These are phyloP conservation scores for Tenrec ecaudatus DNA, from an alignment of 2,113 vertebrate species.

Conservation along the genomic window DNA sequence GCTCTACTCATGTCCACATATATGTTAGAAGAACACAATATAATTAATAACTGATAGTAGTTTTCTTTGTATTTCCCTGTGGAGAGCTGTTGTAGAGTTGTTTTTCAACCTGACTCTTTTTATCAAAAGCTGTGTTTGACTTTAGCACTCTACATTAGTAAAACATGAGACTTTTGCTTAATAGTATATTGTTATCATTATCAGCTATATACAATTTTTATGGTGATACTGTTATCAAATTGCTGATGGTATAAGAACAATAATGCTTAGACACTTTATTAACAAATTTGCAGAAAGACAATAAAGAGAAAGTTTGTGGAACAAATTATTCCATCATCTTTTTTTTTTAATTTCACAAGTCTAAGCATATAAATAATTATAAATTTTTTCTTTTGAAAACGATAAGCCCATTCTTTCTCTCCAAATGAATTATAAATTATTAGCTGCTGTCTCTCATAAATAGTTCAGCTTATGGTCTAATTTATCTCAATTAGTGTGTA, in stretches of 20 bases:
- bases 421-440: conserved; percentile 69
- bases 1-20: no score
- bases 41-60: no score
- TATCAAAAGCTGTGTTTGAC: not conserved
- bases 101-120: not conserved
- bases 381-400: conserved; percentile 43
- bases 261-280: not conserved
- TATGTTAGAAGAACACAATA: no score
- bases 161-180: not conserved
- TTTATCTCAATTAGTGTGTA: conserved; percentile 68
- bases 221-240: not conserved
- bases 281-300: not conserved
- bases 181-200: not conserved
- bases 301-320: not conserved
- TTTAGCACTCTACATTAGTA: not conserved
- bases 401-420: conserved; percentile 32
- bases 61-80: not conserved
- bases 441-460: conserved; percentile 63
- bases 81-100: accelerated
- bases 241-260: not conserved
- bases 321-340: not conserved
- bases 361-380: not conserved
- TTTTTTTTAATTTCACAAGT: conserved; percentile 17
- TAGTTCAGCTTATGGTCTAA: conserved; percentile 50
- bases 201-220: not conserved